phyloP scores from a whole-genome alignment of 1,140 invertebrate genomes.

The Macrobrachium rosenbergii region DNA sequence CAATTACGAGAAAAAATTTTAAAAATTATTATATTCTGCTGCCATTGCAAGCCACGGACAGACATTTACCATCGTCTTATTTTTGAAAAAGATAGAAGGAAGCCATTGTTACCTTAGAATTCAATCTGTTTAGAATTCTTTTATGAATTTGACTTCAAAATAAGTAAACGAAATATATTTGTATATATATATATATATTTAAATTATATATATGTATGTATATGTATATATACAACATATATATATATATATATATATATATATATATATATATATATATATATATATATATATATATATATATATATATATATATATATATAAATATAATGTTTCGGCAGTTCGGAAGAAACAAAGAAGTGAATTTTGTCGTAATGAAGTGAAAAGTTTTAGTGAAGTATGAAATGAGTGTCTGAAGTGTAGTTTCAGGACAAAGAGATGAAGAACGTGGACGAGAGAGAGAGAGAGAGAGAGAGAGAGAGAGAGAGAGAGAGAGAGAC shows the following conservation, averaged over 20 bases:
- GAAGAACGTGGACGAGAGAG: neutral
- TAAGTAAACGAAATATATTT: too few relatives aligned
- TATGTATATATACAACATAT: constrained; percentile 22
- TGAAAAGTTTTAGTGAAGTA: neutral
- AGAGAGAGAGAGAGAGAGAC: constrained; percentile 13
- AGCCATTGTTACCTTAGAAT: too few relatives aligned
- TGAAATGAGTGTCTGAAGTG: neutral
- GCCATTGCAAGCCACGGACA: too few relatives aligned
- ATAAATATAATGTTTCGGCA: neutral
- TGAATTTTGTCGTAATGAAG: neutral
- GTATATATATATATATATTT: neutral
- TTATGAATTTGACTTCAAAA: too few relatives aligned
- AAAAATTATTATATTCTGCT: too few relatives aligned
- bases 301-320: constrained; percentile 10
- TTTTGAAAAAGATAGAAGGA: too few relatives aligned
- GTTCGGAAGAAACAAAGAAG: neutral
- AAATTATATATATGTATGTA: constrained; percentile 13
- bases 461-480: constrained; percentile 30
- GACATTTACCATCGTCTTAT: too few relatives aligned
- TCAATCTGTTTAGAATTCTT: too few relatives aligned
- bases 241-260: constrained; percentile 24
- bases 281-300: constrained; percentile 12
- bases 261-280: constrained; percentile 18
- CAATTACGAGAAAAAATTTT: too few relatives aligned
- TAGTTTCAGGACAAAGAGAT: neutral